A percentile compares a stretch with the other conserved stretches of the same genome.
Conservation (phyloP, 2,797 vertebrate species). For the Potorous gilbertii region DNA sequence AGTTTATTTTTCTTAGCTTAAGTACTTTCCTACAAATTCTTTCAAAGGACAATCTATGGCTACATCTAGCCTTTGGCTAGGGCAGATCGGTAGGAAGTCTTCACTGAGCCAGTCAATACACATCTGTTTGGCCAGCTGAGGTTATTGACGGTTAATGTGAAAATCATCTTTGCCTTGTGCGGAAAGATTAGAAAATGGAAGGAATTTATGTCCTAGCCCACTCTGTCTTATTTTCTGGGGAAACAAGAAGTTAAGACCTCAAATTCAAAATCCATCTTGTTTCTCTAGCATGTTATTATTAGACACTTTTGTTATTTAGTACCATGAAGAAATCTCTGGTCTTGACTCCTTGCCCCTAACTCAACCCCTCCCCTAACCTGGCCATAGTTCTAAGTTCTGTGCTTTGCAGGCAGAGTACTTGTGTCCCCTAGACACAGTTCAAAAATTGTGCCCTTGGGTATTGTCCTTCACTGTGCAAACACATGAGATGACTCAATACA, state of each 20-base stretch:
- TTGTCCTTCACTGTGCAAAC: background rate
- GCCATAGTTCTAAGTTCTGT: slow-evolving; percentile 44
- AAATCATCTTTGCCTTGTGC: slow-evolving; percentile 56
- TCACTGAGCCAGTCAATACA: slow-evolving; percentile 44
- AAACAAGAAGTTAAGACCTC: slow-evolving; percentile 38
- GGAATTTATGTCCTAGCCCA: background rate
- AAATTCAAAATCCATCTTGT: slow-evolving; percentile 50
- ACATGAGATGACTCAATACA: background rate
- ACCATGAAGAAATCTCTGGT: slow-evolving; percentile 49
- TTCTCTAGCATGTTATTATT: background rate
- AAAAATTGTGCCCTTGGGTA: background rate
- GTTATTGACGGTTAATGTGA: slow-evolving; percentile 30
- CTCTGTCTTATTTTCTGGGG: slow-evolving; percentile 47
- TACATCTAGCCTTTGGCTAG: background rate
- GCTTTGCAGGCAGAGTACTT: slow-evolving; percentile 23
- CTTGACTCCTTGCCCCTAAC: background rate
- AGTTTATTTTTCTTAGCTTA: slow-evolving; percentile 9
- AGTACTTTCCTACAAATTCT: background rate
- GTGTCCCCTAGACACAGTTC: background rate
- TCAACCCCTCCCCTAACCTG: slow-evolving; percentile 4
- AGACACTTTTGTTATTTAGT: slow-evolving; percentile 39
- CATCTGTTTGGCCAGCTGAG: background rate
- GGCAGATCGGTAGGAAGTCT: background rate
- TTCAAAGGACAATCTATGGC: slow-evolving; percentile 15
- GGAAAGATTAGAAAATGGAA: slow-evolving; percentile 34